phyloP scores from a whole-genome alignment of 2,797 vertebrate species.

The Lophura swinhoii region DNA sequence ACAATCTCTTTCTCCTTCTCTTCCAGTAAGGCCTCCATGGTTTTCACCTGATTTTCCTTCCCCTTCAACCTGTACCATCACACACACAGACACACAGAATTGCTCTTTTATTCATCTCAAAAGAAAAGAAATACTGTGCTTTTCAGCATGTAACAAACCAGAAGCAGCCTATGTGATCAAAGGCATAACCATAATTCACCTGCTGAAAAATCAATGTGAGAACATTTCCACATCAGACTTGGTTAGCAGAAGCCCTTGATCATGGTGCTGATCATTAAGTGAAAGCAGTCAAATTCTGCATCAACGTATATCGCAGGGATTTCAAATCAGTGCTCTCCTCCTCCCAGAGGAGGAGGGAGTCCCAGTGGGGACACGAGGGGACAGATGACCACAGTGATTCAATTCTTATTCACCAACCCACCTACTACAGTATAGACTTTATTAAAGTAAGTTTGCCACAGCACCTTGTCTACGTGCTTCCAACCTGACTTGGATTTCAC shows the following conservation, averaged over 20 bases:
- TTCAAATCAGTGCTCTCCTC: not conserved
- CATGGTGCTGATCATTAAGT: not conserved
- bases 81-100: not conserved
- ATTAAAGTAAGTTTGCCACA: not conserved
- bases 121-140: not conserved
- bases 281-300: not conserved
- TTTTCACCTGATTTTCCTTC: constrained; percentile 88
- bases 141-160: not conserved
- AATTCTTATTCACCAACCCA: not conserved
- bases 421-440: not conserved
- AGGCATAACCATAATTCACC: constrained; percentile 18
- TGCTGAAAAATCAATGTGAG: not conserved
- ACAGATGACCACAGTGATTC: not conserved
- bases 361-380: not conserved
- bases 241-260: not conserved
- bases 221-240: not conserved
- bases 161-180: not conserved
- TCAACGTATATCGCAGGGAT: not conserved
- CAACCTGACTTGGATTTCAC: not conserved
- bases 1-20: constrained; percentile 81
- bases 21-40: constrained; percentile 84
- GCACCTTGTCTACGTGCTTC: not conserved
- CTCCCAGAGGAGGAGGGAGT: not conserved
- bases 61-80: constrained; percentile 81
- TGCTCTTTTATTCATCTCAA: not conserved